phyloP scores from a whole-genome alignment of 2,797 vertebrate genomes.

The Furcifer pardalis region DNA sequence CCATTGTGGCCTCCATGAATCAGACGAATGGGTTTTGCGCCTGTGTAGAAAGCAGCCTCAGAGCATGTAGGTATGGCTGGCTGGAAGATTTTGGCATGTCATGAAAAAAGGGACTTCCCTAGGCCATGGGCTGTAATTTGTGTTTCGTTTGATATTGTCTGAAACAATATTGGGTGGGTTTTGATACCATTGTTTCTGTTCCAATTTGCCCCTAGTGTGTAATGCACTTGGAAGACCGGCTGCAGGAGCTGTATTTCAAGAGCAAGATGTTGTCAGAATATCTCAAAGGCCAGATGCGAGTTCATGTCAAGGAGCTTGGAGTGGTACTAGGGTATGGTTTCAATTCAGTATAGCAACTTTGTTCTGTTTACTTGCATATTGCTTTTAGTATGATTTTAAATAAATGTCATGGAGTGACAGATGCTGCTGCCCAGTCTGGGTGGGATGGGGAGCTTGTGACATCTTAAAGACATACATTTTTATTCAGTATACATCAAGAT shows the following conservation, averaged over 20 bases:
- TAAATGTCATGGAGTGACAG: neutral
- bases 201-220: constrained; percentile 83
- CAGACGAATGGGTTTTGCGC: too few species aligned
- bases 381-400: neutral
- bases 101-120: too few species aligned
- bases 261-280: constrained; percentile 98
- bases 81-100: too few species aligned
- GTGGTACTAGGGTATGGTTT: constrained; percentile 91
- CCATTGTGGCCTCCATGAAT: too few species aligned
- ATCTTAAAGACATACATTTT: too few species aligned
- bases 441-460: too few species aligned
- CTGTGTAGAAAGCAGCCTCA: too few species aligned
- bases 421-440: neutral
- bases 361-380: constrained; percentile 10
- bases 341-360: neutral
- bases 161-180: neutral
- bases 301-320: constrained; percentile 96
- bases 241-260: constrained; percentile 98
- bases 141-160: neutral
- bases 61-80: too few species aligned
- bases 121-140: accelerated
- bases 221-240: constrained; percentile 97
- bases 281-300: constrained; percentile 95
- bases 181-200: constrained; percentile 34
- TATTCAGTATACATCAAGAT: neutral